Conservation (phyloP, 2,888 invertebrate species). For the Ariolimax columbianus region DNA sequence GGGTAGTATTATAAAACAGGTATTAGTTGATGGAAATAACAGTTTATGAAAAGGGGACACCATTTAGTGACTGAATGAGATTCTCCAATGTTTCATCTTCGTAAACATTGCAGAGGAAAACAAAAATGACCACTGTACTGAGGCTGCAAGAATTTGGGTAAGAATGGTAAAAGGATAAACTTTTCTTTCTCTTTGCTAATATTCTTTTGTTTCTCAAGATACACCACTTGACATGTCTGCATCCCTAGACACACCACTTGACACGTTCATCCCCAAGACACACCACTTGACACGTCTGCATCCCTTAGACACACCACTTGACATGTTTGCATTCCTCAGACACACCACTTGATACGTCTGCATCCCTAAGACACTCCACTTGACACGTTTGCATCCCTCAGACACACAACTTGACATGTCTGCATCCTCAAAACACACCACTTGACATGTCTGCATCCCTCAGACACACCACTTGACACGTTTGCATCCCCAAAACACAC, state of each 20-base stretch:
- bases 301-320: too few species aligned
- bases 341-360: too few species aligned
- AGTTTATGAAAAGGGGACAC: neutral
- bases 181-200: neutral
- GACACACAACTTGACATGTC: too few species aligned
- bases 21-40: neutral
- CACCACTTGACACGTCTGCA: neutral
- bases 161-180: neutral
- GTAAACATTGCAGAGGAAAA: constrained; percentile 13
- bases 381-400: too few species aligned
- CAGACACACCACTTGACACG: too few species aligned
- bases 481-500: too few species aligned
- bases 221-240: neutral
- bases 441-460: too few species aligned
- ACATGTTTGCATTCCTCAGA: too few species aligned
- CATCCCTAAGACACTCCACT: too few species aligned
- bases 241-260: neutral
- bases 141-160: constrained; percentile 26
- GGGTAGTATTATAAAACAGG: neutral
- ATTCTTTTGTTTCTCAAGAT: neutral
- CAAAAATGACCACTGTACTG: constrained; percentile 13
- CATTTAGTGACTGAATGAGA: neutral
- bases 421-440: too few species aligned
- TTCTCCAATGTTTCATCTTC: constrained; percentile 17
- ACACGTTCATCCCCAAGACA: neutral